Evolutionary conservation across 2,888 invertebrate genomes (phyloP).

Genomic region (Melanophora roralis): DNA sequence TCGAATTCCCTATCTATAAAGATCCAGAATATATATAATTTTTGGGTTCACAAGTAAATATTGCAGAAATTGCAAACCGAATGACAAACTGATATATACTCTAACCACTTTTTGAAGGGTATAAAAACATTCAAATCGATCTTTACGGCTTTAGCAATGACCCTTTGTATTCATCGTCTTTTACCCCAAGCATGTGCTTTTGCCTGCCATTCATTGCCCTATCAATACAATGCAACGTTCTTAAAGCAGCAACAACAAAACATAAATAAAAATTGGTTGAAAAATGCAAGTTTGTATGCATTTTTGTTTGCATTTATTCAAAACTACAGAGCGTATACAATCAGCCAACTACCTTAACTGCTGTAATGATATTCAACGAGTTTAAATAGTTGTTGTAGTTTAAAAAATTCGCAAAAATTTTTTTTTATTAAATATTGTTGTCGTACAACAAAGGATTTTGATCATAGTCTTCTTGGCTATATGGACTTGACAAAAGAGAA

Average conservation of each 20-base stretch:
- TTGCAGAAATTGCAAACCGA: no score
- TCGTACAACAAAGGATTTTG: constrained; percentile 17
- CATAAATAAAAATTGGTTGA: constrained; percentile 28
- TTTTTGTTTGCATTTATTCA: no score
- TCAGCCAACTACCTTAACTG: not conserved
- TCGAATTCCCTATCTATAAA: no score
- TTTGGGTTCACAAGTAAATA: no score
- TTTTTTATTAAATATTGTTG: no score
- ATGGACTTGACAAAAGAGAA: not conserved
- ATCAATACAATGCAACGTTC: constrained; percentile 11
- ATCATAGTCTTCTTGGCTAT: constrained; percentile 30
- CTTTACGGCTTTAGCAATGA: constrained; percentile 51
- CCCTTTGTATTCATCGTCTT: constrained; percentile 19
- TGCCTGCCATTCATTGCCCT: not conserved
- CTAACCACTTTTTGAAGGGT: no score
- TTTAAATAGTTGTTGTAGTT: constrained; percentile 23
- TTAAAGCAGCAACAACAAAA: not conserved
- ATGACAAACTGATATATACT: no score
- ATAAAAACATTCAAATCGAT: constrained; percentile 34
- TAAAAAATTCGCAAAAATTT: no score
- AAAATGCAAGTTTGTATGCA: not conserved
- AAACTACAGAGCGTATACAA: no score
- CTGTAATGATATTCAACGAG: constrained; percentile 37
- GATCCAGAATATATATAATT: no score
- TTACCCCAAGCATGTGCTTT: not conserved